These are phyloP conservation scores for Bujurquina vittata DNA, from an alignment of 2,113 vertebrate species.

Conservation along the genomic window DNA sequence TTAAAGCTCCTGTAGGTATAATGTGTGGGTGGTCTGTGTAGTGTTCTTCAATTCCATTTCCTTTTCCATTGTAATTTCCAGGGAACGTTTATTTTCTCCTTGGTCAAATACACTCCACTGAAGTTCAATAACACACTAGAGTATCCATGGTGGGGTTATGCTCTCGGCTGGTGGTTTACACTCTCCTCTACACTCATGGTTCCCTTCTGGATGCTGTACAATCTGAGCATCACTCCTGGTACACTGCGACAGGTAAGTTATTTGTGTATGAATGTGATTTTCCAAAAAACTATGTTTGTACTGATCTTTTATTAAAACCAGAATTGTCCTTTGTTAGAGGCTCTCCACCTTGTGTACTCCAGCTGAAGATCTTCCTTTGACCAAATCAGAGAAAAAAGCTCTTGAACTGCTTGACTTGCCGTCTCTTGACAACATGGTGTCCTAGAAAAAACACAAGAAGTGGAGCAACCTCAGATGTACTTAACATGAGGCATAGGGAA, in stretches of 20 bases:
- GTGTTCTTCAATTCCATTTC: not conserved
- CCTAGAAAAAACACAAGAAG: not conserved
- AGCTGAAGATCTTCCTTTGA: constrained; percentile 63
- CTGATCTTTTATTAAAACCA: not conserved
- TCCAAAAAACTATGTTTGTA: not conserved
- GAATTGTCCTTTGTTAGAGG: constrained; percentile 62
- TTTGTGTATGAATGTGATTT: not conserved
- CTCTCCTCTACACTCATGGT: constrained; percentile 84
- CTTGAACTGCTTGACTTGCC: constrained; percentile 27
- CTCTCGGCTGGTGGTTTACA: constrained; percentile 83
- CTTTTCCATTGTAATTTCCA: constrained; percentile 45
- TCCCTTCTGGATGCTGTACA: constrained; percentile 79
- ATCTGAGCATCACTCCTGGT: constrained; percentile 71
- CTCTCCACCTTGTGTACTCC: constrained; percentile 75
- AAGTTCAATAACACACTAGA: constrained; percentile 81
- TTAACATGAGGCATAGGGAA: not conserved
- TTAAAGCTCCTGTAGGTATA: too few species aligned
- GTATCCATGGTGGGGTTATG: constrained; percentile 84
- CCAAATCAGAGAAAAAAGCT: constrained; percentile 51
- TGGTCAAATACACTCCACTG: constrained; percentile 81
- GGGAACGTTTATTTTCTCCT: constrained; percentile 81
- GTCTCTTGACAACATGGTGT: not conserved
- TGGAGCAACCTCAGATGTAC: not conserved
- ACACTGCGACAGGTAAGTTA: constrained; percentile 72
- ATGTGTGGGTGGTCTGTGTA: too few species aligned